A percentile compares a stretch with the other conserved stretches of the same genome.
Evolutionary conservation across 1,140 invertebrate species (phyloP).

Genomic region (Armadillidium nasatum): DNA sequence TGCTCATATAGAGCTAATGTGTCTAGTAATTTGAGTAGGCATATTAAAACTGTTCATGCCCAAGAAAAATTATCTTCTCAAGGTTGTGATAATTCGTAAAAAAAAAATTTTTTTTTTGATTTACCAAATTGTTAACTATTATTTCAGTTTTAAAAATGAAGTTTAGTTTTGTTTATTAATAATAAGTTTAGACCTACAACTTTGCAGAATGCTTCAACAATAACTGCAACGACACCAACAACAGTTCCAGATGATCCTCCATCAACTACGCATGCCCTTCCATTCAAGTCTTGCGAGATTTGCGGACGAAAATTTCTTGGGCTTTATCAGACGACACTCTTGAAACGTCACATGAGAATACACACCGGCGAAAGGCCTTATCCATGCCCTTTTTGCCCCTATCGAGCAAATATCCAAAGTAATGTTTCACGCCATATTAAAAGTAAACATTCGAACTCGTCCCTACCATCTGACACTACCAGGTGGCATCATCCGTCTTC

Average conservation of each 20-base stretch:
- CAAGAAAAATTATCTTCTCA: background rate
- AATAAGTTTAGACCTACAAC: too few relatives aligned
- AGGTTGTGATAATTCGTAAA: background rate
- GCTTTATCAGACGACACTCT: constrained; percentile 40
- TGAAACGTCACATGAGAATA: constrained; percentile 44
- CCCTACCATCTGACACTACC: background rate
- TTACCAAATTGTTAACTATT: too few relatives aligned
- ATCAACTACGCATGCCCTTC: too few relatives aligned
- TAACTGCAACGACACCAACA: too few relatives aligned
- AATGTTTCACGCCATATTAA: constrained; percentile 40
- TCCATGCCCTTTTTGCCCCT: constrained; percentile 48
- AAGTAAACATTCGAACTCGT: constrained; percentile 29
- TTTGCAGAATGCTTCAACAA: too few relatives aligned
- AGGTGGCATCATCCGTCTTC: background rate
- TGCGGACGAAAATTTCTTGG: constrained; percentile 40
- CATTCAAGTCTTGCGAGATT: constrained; percentile 13
- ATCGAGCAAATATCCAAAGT: constrained; percentile 40
- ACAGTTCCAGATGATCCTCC: too few relatives aligned
- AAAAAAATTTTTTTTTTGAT: too few relatives aligned
- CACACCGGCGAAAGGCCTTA: too few relatives aligned
- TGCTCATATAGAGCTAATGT: constrained; percentile 50
- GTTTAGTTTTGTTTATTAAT: too few relatives aligned
- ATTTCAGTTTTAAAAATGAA: too few relatives aligned
- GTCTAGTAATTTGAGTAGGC: constrained; percentile 40
- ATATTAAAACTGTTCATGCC: constrained; percentile 36